Percentiles rank a stretch among this genome's conserved stretches.
Conservation (phyloP, 2,797 vertebrate species). For the Melanogrammus aeglefinus region DNA sequence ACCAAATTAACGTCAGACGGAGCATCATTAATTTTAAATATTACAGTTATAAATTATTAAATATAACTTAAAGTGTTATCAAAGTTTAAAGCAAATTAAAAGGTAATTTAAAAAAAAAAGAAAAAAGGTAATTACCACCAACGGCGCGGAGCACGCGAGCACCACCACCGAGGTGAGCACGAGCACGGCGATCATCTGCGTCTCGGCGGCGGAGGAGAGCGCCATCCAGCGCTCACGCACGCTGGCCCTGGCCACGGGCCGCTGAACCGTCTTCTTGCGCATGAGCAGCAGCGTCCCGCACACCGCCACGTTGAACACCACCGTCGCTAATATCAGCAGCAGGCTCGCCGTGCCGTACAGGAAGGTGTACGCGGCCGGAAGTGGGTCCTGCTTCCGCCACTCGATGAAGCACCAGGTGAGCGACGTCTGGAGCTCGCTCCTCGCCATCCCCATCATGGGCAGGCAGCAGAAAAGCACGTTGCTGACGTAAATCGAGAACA, state of each 20-base stretch:
- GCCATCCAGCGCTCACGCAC: slow-evolving; percentile 66
- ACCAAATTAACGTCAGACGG: background rate
- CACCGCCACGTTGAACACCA: slow-evolving; percentile 88
- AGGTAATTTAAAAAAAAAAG: background rate
- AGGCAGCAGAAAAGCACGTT: slow-evolving; percentile 91
- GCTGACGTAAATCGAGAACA: slow-evolving; percentile 82
- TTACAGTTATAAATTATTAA: too few relatives aligned
- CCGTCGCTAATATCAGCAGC: slow-evolving; percentile 87
- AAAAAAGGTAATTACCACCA: slow-evolving; percentile 78
- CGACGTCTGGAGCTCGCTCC: slow-evolving; percentile 73
- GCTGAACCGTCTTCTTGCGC: slow-evolving; percentile 82
- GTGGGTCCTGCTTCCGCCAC: slow-evolving; percentile 70
- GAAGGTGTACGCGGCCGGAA: slow-evolving; percentile 79
- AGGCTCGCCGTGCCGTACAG: slow-evolving; percentile 90
- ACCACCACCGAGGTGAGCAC: slow-evolving; percentile 90
- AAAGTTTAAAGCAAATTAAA: background rate
- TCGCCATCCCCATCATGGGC: slow-evolving; percentile 84
- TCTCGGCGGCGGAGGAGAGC: slow-evolving; percentile 87
- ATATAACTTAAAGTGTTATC: background rate
- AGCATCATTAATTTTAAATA: too few relatives aligned
- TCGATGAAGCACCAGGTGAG: slow-evolving; percentile 94
- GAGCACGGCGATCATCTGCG: slow-evolving; percentile 94
- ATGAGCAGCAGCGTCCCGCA: slow-evolving; percentile 90
- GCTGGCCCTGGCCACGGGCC: slow-evolving; percentile 70
- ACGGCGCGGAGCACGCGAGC: slow-evolving; percentile 90